Evolutionary conservation across 2,113 vertebrate genomes (phyloP).

Genomic region (Phylloscopus trochilus): DNA sequence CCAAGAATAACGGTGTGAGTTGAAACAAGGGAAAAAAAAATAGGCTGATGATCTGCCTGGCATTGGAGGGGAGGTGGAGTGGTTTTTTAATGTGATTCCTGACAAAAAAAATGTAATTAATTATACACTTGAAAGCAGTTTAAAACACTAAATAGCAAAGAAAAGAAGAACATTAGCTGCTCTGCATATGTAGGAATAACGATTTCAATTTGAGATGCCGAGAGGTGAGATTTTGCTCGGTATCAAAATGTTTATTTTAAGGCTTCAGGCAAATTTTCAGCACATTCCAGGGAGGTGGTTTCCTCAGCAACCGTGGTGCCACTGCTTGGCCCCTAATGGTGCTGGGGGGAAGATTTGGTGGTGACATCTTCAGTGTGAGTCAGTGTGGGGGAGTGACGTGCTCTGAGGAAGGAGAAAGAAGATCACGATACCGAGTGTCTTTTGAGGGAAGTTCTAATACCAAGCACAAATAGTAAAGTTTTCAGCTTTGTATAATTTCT

Average conservation of each 20-base stretch:
- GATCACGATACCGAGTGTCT: not conserved
- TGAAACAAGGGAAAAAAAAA: not conserved
- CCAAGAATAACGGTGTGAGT: not conserved
- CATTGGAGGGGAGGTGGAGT: not conserved
- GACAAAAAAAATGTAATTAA: conserved; percentile 15
- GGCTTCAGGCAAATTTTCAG: not conserved
- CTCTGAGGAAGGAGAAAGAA: not conserved
- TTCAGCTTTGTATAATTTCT: not conserved
- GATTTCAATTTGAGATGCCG: not conserved
- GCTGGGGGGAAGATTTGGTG: not conserved
- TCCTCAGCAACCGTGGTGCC: not conserved
- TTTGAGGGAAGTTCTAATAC: not conserved
- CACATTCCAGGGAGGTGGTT: not conserved
- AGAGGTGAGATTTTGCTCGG: not conserved
- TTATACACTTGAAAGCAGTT: not conserved
- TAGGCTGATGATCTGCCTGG: not conserved
- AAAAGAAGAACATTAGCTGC: not conserved
- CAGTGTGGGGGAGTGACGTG: not conserved
- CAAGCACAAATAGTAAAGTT: not conserved
- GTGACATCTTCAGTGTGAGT: not conserved
- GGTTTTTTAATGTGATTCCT: conserved; percentile 15
- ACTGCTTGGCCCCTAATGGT: not conserved
- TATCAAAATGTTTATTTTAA: conserved; percentile 23
- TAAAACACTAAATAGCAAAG: not conserved
- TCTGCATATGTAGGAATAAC: not conserved